A percentile compares a stretch with the other conserved stretches of the same genome.
Conservation (phyloP, 2,113 vertebrate genomes). For the Lates calcarifer region DNA sequence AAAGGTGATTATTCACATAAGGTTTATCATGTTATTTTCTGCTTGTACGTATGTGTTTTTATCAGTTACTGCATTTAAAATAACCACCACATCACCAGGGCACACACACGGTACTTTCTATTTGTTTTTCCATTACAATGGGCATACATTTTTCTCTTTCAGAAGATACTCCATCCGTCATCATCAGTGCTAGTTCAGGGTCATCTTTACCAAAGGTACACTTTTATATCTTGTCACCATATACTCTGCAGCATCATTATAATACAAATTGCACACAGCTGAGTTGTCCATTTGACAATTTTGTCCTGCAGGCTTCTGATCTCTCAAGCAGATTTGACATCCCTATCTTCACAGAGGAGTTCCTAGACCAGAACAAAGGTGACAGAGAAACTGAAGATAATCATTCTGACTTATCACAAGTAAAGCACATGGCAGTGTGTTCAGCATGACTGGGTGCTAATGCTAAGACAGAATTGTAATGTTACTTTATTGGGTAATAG, state of each 20-base stretch:
- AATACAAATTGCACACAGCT: not conserved
- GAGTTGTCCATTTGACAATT: conserved; percentile 4
- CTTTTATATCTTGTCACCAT: not conserved
- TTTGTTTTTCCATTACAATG: not conserved
- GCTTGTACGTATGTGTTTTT: not conserved
- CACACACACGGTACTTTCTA: not conserved
- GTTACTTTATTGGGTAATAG: not conserved
- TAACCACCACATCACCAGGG: not conserved
- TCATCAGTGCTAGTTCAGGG: conserved; percentile 78
- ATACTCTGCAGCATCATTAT: not conserved
- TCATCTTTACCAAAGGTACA: conserved; percentile 80
- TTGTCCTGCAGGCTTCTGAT: conserved; percentile 85
- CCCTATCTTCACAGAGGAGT: conserved; percentile 98
- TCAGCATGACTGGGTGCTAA: not conserved
- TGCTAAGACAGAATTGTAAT: not conserved
- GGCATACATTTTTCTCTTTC: conserved; percentile 50
- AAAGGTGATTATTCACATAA: conserved; percentile 85
- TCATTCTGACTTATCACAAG: not conserved
- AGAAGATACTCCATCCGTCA: conserved; percentile 84
- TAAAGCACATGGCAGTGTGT: not conserved
- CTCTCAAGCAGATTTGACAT: conserved; percentile 90
- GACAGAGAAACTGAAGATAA: not conserved
- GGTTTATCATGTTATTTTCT: not conserved
- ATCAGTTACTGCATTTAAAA: not conserved
- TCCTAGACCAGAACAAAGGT: conserved; percentile 99